phyloP scores from a whole-genome alignment of 2,888 invertebrate genomes.

The Phyto melanocephala region DNA sequence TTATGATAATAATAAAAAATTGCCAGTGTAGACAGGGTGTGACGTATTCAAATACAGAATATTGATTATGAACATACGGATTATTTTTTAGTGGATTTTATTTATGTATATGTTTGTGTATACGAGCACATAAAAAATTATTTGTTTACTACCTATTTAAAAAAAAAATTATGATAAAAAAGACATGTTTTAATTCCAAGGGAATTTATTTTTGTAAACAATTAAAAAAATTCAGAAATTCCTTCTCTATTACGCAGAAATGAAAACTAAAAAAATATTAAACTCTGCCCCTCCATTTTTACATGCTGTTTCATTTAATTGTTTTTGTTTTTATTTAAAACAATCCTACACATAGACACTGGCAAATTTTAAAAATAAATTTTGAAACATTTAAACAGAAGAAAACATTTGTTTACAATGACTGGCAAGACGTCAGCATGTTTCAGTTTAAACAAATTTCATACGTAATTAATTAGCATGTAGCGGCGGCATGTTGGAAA shows the following conservation, averaged over 20 bases:
- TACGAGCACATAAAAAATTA: too few species aligned
- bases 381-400: slow-evolving; percentile 8
- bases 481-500: too few species aligned
- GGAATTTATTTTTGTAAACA: too few species aligned
- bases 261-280: neutral
- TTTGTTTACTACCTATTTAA: too few species aligned
- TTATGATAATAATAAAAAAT: too few species aligned
- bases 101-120: too few species aligned
- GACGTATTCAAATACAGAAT: too few species aligned
- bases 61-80: too few species aligned
- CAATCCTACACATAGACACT: neutral
- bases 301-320: neutral
- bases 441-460: neutral
- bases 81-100: too few species aligned
- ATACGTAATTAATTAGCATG: slow-evolving; percentile 14
- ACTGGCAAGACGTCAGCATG: slow-evolving; percentile 14
- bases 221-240: neutral
- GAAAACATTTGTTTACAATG: slow-evolving; percentile 48
- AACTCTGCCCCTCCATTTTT: neutral
- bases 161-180: too few species aligned
- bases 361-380: slow-evolving; percentile 20
- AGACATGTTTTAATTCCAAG: too few species aligned
- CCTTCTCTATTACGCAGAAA: neutral
- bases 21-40: too few species aligned
- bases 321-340: neutral